Percentiles rank a stretch among this genome's conserved stretches.
Conservation (phyloP, 2,797 vertebrate species). For the Siniperca undulata region DNA sequence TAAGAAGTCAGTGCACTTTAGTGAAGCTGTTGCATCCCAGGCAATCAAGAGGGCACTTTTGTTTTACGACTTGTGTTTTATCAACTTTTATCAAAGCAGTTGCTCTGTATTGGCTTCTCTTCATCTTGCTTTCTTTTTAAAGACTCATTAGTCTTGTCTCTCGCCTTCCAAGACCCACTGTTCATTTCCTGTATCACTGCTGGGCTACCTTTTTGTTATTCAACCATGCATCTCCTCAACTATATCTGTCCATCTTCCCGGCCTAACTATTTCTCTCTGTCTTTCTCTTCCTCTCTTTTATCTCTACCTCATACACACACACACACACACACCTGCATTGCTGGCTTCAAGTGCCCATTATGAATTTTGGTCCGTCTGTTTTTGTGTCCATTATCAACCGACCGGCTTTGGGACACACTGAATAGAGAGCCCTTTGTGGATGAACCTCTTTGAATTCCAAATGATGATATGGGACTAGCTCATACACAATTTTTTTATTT, state of each 20-base stretch:
- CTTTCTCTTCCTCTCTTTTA: constrained; percentile 25
- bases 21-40: background rate
- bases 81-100: constrained; percentile 16
- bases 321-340: constrained; percentile 14
- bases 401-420: constrained; percentile 37
- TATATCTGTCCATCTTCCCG: constrained; percentile 35
- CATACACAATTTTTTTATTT: background rate
- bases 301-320: background rate
- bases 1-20: constrained; percentile 7
- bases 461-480: constrained; percentile 49
- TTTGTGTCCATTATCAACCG: constrained; percentile 56
- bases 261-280: constrained; percentile 25
- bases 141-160: constrained; percentile 41
- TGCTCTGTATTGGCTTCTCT: constrained; percentile 17
- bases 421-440: constrained; percentile 43
- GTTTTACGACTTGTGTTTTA: constrained; percentile 28
- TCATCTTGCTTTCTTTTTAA: constrained; percentile 21
- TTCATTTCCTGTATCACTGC: constrained; percentile 43
- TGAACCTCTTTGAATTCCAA: constrained; percentile 57
- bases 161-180: constrained; percentile 15
- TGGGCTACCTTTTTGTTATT: constrained; percentile 48
- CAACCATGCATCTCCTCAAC: constrained; percentile 27
- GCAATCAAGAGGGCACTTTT: constrained; percentile 23
- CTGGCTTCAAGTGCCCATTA: constrained; percentile 54
- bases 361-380: constrained; percentile 54